Conservation (phyloP, 1,140 invertebrate species). For the Helicoverpa zea region DNA sequence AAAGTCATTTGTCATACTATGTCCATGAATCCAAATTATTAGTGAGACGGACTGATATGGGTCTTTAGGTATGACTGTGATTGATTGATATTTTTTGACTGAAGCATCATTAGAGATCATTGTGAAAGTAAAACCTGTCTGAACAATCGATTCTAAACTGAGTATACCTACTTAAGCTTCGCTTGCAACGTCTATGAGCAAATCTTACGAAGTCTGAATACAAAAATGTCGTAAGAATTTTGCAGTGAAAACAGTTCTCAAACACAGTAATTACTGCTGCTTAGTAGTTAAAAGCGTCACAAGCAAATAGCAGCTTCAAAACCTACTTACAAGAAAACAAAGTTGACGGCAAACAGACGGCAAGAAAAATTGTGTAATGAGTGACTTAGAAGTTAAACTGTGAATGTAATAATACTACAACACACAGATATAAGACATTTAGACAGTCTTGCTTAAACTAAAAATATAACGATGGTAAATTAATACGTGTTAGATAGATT, state of each 20-base stretch:
- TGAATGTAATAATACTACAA: too few species aligned
- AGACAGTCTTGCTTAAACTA: too few species aligned
- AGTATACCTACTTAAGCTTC: not conserved
- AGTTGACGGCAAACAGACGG: not conserved
- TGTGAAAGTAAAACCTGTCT: not conserved
- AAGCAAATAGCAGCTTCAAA: constrained; percentile 1
- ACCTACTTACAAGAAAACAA: constrained; percentile 2
- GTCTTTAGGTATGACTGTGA: constrained; percentile 20
- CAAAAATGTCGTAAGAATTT: constrained; percentile 11
- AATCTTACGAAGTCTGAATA: not conserved
- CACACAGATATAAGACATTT: too few species aligned
- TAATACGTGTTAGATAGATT: too few species aligned
- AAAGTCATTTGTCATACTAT: constrained; percentile 40
- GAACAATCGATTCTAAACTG: not conserved
- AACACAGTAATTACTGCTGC: constrained; percentile 28
- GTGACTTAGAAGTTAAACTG: too few species aligned
- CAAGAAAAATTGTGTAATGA: too few species aligned
- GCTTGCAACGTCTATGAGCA: not conserved
- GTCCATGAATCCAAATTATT: constrained; percentile 38
- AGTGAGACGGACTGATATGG: constrained; percentile 20
- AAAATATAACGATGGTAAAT: too few species aligned
- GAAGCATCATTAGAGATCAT: constrained; percentile 3
- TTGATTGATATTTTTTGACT: constrained; percentile 15
- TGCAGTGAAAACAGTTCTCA: constrained; percentile 21
- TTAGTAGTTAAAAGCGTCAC: constrained; percentile 32